Evolutionary conservation across 1,140 invertebrate species (phyloP), one percentile per base, ranked within the genome.

Genomic region (Bombus soroeensis): DNA sequence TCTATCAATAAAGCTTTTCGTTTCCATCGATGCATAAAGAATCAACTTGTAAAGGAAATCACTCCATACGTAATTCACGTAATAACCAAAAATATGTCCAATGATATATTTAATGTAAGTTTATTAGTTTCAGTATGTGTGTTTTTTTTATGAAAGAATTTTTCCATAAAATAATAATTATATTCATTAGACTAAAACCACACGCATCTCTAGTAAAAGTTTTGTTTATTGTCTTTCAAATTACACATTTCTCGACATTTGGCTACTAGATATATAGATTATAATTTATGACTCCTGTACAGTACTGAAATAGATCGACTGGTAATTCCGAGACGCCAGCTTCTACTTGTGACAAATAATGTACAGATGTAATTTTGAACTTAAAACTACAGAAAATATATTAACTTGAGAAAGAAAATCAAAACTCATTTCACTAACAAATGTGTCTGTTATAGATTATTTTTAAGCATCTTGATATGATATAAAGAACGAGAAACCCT

Each of bases 1-100:
- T 82, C 73, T 57, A 83, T 86, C 73, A 86, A 62, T 71, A 32
- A 25, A 62, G 12, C 71, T 76, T 39, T 83, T 71, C 53, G 15
- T 47, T 41, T 13, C 22, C 80, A 34, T 75, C 22, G 71, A 28
- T 34, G 59, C 72, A 64, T 81, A 43, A 43, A 15, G 43, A 74
- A 68, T 81, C 37, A 13, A 6, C 37, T 22, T 18, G 12, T 6
- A 64, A 85, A 37, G 28, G 28, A 59, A 32, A 59, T 78, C 22
- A 2, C 15, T 2, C 59, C 28, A 71, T 59, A 32, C 28, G 15
- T 18, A 59, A 59, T 59, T 28, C 18, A 9, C 8, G 9, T 10
- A 28, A 75, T 28, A 47, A n/a, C 25, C 34, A 70, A 28, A 70
- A 10, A 47, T 41, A 6, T 15, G 22, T 73, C 3, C 12, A 32